phyloP scores from a whole-genome alignment of 2,888 invertebrate species.

The Mechanitis messenoides region DNA sequence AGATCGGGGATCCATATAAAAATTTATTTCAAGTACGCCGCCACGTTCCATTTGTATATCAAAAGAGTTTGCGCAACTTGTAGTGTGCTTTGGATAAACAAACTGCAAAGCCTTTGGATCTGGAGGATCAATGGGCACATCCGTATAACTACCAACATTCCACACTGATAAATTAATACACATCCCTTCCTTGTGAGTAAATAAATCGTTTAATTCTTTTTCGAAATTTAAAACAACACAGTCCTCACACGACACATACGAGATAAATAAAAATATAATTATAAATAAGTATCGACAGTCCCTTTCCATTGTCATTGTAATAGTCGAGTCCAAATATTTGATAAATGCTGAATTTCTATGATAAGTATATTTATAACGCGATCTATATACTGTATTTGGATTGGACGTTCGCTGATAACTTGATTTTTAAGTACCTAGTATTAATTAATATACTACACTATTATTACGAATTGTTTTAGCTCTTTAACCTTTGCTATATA shows the following conservation, averaged over 20 bases:
- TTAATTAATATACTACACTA: too few relatives aligned
- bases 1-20: slow-evolving; percentile 38
- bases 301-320: slow-evolving; percentile 10
- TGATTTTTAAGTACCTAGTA: neutral
- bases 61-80: slow-evolving; percentile 36
- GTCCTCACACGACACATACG: slow-evolving; percentile 35
- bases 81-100: slow-evolving; percentile 32
- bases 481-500: too few relatives aligned
- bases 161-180: slow-evolving; percentile 36
- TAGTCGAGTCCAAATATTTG: slow-evolving; percentile 11
- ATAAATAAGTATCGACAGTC: slow-evolving; percentile 20
- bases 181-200: slow-evolving; percentile 32
- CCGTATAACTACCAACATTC: slow-evolving; percentile 36
- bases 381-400: slow-evolving; percentile 16
- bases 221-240: slow-evolving; percentile 48
- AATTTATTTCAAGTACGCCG: slow-evolving; percentile 44
- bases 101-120: slow-evolving; percentile 35
- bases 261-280: slow-evolving; percentile 22
- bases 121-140: slow-evolving; percentile 31
- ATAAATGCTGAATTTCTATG: slow-evolving; percentile 31
- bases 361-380: slow-evolving; percentile 27
- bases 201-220: slow-evolving; percentile 37
- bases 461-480: too few relatives aligned
- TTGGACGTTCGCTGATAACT: slow-evolving; percentile 1
- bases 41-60: slow-evolving; percentile 36